A percentile compares a stretch with the other conserved stretches of the same genome.
These are phyloP conservation scores for Dyspetes luteomarginatus DNA, from an alignment of 2,888 invertebrate genomes.

Conservation along the genomic window DNA sequence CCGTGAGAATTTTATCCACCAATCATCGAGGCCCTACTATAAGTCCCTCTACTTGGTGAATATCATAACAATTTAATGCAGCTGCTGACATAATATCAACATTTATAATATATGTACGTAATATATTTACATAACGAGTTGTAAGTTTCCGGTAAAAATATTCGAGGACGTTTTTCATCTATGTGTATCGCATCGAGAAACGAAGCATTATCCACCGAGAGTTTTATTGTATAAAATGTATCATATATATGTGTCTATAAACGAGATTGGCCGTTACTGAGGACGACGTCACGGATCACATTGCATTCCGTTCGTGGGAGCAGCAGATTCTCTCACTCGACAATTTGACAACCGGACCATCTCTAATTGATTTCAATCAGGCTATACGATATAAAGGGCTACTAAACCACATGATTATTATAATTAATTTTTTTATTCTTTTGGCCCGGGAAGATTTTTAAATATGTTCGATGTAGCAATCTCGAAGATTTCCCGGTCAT, in stretches of 20 bases:
- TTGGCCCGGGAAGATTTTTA: too few relatives aligned
- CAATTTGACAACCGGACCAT: constrained; percentile 37
- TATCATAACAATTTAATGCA: not conserved
- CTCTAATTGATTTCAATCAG: constrained; percentile 53
- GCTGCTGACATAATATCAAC: not conserved
- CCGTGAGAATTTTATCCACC: too few relatives aligned
- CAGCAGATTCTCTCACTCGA: constrained; percentile 20
- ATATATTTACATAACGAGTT: not conserved
- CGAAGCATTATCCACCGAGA: not conserved
- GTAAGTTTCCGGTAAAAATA: too few relatives aligned
- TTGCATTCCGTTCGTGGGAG: constrained; percentile 47
- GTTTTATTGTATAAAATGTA: not conserved
- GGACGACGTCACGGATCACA: constrained; percentile 8
- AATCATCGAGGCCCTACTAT: too few relatives aligned
- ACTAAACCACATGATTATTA: not conserved
- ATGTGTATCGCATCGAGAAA: not conserved
- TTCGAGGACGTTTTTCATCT: not conserved
- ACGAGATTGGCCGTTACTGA: not conserved
- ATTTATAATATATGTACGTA: not conserved
- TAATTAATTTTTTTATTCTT: too few relatives aligned
- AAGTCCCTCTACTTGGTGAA: not conserved
- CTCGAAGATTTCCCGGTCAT: not conserved
- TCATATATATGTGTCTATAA: not conserved
- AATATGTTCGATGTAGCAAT: too few relatives aligned
- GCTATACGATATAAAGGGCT: constrained; percentile 7